Evolutionary conservation across 2,797 vertebrate species (phyloP), one percentile per base, ranked within the genome.

Genomic region (Catostomus latipinnis): DNA sequence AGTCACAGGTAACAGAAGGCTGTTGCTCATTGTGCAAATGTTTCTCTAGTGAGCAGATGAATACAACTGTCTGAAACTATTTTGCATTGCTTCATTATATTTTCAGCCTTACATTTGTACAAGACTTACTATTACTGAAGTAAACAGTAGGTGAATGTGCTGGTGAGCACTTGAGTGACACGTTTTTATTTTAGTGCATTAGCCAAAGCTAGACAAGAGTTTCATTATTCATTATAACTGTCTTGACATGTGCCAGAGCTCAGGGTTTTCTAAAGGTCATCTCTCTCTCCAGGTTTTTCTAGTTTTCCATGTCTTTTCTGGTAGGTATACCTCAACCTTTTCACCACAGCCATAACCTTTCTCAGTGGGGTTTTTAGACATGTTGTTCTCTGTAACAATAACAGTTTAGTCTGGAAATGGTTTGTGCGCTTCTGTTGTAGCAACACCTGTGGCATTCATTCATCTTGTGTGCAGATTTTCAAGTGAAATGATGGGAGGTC

Each of bases 361-460:
- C 22, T 74, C 18, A 16, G 48, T 53, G 34, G 10, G 50, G 46
- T 34, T 34, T 34, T 34, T n/a, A 16, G 34, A 22, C 52, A n/a
- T 10, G 11, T 13, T 43, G 22, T 62, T 62, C 60, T 10, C 14
- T 56, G 50, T 56, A 48, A 46, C 50, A 65, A 46, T 56, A 56
- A 46, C 50, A 54, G 0, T 45, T 6, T 54, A 56, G 34, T 65
- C 49, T 16, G 16, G 22, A 43, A 18, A 43, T 4, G 18, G 34
- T 61, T 60, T 60, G 58, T 60, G 16, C 11, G 16, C 16, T 61
- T 5, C 4, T 62, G 53, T 52, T 73, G 11, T n/a, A 61, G 71
- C 57, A 7, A 6, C 57, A 50, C 71, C 46, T 75, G 73, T 65
- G 61, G 61, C 9, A 14, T 48, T 13, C 45, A 7, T 65, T 45